Conservation (phyloP, 2,113 vertebrate species). For the Oreochromis aureus region DNA sequence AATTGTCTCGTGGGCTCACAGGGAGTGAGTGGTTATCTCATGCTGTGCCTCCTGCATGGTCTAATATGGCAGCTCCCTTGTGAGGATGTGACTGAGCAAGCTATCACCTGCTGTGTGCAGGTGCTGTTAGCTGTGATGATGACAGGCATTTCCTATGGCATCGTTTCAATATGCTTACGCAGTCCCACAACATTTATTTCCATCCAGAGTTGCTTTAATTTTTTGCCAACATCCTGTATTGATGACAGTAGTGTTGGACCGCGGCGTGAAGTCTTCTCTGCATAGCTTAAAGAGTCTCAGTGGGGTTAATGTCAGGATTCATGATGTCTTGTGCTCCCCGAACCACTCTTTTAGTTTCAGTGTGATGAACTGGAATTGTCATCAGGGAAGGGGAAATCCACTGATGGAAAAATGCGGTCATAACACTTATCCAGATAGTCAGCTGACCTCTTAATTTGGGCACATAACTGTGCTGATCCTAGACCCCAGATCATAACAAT, state of each 20-base stretch:
- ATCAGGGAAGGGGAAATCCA: neutral
- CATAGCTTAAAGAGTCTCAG: neutral
- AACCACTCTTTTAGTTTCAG: neutral
- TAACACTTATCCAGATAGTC: neutral
- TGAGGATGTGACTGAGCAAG: neutral
- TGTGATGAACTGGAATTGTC: neutral
- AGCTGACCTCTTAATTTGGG: neutral
- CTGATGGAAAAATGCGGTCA: neutral
- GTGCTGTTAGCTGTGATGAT: neutral
- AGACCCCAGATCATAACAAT: neutral
- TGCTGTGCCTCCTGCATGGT: neutral
- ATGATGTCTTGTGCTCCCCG: neutral
- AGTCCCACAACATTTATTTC: neutral
- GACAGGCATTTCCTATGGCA: no score
- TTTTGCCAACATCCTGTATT: neutral
- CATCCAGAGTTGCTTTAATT: neutral
- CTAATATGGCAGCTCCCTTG: neutral
- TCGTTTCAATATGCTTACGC: rapidly evolving
- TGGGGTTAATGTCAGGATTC: neutral
- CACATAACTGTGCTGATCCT: neutral
- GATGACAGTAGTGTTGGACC: neutral
- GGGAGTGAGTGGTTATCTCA: neutral
- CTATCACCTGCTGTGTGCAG: no score
- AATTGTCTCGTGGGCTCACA: neutral
- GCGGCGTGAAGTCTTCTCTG: neutral